Base-by-base conservation (phyloP, 1,140 invertebrate species). In the Zaprionus gabonicus region DNA sequence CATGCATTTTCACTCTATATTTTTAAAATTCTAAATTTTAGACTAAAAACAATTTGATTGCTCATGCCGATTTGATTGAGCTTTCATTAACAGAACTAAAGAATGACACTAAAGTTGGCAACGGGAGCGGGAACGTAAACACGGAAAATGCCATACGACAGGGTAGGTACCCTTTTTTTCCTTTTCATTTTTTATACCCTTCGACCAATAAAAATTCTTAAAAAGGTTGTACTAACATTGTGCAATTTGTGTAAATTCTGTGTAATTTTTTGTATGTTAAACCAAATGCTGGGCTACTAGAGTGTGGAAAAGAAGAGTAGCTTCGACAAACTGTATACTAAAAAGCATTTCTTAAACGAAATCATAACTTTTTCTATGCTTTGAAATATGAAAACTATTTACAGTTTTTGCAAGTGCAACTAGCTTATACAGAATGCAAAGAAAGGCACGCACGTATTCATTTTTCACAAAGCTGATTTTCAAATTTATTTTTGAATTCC, bases 31-130 rank as follows among this genome's bases (percentile, higher is more conserved):
- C 34, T 51, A 55, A 15, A 56, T 75, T 70, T 13, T 68, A 92
- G 91, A 91, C 91, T 51, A 92, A 92, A 91, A 92, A 87, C 81
- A 92, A 92, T 90, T 81, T 92, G 68, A 84, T 81, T 70, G 80
- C 84, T 71, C 91, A 92, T 77, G 90, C 86, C 68, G 91, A 92
- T 76, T 76, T 82, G 46, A 82, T 92, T 46, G 91, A 92, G 72
- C 80, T 91, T 53, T 91, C 91, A 55, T 68, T 92, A 60, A 88
- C 80, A 31, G 83, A 92, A 67, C 78, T 92, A 53, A 91, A 87
- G 71, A 83, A 76, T 77, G 87, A 71, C 71, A 34, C 60, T 46
- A 78, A 76, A 82, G 69, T 86, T 70, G 78, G 74, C 64, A 87
- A 91, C 55, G 82, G 27, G 79, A 91, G 80, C 59, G 76, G 82